A percentile compares a stretch with the other conserved stretches of the same genome.
Evolutionary conservation across 2,888 invertebrate species (phyloP).

Genomic region (Chrysina gloriosa): DNA sequence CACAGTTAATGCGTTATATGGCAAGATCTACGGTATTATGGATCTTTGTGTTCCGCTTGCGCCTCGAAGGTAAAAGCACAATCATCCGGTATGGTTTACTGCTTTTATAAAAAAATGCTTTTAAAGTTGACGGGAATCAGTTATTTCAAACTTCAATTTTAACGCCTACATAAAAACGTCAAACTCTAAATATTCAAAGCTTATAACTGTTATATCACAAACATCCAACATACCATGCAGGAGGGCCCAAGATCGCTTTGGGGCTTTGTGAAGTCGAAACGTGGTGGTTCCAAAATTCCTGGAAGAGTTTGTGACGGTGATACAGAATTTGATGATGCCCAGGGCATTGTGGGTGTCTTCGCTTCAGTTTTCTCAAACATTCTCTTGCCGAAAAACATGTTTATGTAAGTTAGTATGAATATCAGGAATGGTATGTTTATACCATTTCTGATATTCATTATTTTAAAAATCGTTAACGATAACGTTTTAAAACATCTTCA

Average conservation of each 20-base stretch:
- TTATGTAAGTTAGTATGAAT: too few species aligned
- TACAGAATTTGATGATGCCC: neutral
- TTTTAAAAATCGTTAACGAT: neutral
- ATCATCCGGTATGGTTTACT: slow-evolving; percentile 17
- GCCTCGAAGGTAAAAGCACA: too few species aligned
- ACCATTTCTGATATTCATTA: neutral
- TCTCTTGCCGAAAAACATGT: too few species aligned
- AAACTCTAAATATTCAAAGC: neutral
- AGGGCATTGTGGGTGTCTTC: neutral
- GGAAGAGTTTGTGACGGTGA: neutral
- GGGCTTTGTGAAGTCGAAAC: neutral
- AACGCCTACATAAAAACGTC: neutral
- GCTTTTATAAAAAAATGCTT: neutral
- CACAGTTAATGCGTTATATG: slow-evolving; percentile 9
- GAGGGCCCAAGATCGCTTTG: neutral
- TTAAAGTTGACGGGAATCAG: neutral
- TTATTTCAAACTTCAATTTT: neutral
- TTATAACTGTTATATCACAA: too few species aligned
- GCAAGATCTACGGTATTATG: neutral
- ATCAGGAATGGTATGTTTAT: neutral
- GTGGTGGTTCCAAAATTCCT: neutral
- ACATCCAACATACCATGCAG: too few species aligned
- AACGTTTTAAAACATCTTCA: neutral
- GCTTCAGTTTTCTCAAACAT: neutral
- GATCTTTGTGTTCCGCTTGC: slow-evolving; percentile 7